Base-by-base conservation (phyloP, 1,140 invertebrate species). In the Ctenoplectra terminalis region DNA sequence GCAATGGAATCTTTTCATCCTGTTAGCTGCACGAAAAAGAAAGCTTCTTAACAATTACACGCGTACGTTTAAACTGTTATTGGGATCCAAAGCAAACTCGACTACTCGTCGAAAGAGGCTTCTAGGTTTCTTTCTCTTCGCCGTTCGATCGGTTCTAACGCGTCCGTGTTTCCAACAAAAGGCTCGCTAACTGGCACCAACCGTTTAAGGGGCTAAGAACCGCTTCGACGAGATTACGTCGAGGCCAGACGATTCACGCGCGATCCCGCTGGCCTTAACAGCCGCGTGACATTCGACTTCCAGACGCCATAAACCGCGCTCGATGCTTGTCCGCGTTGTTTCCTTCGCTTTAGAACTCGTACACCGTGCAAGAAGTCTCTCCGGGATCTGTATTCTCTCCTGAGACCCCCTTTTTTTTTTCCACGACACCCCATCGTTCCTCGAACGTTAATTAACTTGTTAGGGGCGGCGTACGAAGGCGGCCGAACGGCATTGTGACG, bases 241-340 rank as follows among this genome's bases (percentile, higher is more conserved):
- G 73, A 75, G 73, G 73, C 58, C 43, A 50, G 58, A 75, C 72
- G 72, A 63, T 50, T 75, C 72, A 63, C 58, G 72, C 46, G 46
- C 31, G 43, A 75, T 77, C 63, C 63, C 31, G 63, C 74, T 67
- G 48, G 74, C 74, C 64, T 77, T 69, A 69, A 77, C 76, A 60
- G 66, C 54, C 48, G 20, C 76, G 76, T 79, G 76, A 79, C 76
- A 79, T 71, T 79, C 76, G 76, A 79, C 76, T 79, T 79, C 66
- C 66, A 79, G 76, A 79, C 76, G 46, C 66, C 66, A 79, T 79
- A 79, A 79, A 79, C 61, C 76, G 76, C 48, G 54, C 23, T 43
- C 23, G 40, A 48, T 20, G 76, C 66, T 43, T 56, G 75, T 67
- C 60, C 61, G 5, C 74, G 74, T 58, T 77, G 63, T 77, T 58